Evolutionary conservation across 2,888 invertebrate species (phyloP).

Genomic region (Altica lythri): DNA sequence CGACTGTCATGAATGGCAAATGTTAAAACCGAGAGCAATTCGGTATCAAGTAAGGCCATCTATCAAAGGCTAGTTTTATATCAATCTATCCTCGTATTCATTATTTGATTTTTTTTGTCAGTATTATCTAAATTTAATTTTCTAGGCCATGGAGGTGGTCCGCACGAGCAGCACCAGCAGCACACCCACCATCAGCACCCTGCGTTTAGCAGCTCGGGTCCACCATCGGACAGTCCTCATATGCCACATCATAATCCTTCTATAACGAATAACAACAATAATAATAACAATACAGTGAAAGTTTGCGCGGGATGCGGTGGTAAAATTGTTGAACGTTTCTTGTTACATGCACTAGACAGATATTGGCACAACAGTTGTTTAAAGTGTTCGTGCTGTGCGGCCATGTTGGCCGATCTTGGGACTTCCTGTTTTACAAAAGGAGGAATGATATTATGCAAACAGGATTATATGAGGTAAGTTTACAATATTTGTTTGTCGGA

Average conservation of each 20-base stretch:
- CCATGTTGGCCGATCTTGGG: constrained; percentile 88
- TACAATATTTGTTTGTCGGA: too few species aligned
- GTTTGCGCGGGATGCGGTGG: constrained; percentile 91
- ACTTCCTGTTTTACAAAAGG: constrained; percentile 90
- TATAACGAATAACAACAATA: constrained; percentile 60
- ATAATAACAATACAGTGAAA: constrained; percentile 66
- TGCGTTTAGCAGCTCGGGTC: constrained; percentile 58
- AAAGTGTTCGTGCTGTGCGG: constrained; percentile 90
- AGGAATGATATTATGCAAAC: constrained; percentile 94
- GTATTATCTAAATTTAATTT: too few species aligned
- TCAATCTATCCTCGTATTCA: too few species aligned
- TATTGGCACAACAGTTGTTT: constrained; percentile 96
- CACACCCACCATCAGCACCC: constrained; percentile 58
- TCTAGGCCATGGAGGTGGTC: constrained; percentile 54
- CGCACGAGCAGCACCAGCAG: constrained; percentile 53
- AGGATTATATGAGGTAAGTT: constrained; percentile 91
- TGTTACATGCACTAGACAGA: constrained; percentile 89
- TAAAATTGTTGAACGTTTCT: constrained; percentile 89
- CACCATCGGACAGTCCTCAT: constrained; percentile 56
- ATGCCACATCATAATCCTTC: constrained; percentile 63
- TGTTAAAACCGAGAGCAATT: too few species aligned
- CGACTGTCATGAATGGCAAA: too few species aligned
- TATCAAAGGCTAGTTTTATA: too few species aligned
- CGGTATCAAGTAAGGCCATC: too few species aligned
- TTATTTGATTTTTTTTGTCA: too few species aligned